A percentile compares a stretch with the other conserved stretches of the same genome.
Conservation (phyloP, 2,888 invertebrate genomes). For the Leptogaster cylindrica region DNA sequence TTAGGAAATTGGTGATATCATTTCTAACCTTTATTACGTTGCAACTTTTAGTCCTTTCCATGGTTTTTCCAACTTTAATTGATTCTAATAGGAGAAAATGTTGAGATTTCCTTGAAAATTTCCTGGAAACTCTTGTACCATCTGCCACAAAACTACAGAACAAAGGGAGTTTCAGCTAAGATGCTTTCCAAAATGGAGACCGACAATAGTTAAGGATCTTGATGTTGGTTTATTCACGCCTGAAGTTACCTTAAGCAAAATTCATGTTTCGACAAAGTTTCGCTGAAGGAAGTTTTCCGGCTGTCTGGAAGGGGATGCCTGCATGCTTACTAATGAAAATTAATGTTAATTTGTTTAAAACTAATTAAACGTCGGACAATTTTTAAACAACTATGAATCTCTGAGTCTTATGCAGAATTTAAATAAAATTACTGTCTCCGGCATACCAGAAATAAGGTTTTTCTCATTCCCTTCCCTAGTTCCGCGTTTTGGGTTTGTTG, state of each 20-base stretch:
- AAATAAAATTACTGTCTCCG: constrained; percentile 11
- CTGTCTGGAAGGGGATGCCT: constrained; percentile 10
- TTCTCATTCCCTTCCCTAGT: too few relatives aligned
- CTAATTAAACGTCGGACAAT: constrained; percentile 55
- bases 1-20: too few relatives aligned
- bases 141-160: background rate
- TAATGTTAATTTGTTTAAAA: constrained; percentile 60
- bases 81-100: constrained; percentile 31
- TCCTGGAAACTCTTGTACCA: background rate
- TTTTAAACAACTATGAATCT: constrained; percentile 46
- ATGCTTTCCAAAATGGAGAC: background rate
- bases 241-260: constrained; percentile 39
- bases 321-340: constrained; percentile 54
- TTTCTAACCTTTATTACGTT: too few relatives aligned
- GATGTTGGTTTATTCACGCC: constrained; percentile 17
- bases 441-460: background rate
- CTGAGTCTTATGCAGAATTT: constrained; percentile 45
- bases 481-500: too few relatives aligned
- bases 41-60: too few relatives aligned
- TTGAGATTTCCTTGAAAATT: constrained; percentile 16
- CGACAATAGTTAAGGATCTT: background rate
- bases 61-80: constrained; percentile 36
- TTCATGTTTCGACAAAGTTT: constrained; percentile 41
- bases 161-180: background rate
- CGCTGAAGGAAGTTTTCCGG: constrained; percentile 1